Evolutionary conservation across 2,797 vertebrate genomes (phyloP), one percentile per base, ranked within the genome.

Genomic region (Sciurus vulgaris): DNA sequence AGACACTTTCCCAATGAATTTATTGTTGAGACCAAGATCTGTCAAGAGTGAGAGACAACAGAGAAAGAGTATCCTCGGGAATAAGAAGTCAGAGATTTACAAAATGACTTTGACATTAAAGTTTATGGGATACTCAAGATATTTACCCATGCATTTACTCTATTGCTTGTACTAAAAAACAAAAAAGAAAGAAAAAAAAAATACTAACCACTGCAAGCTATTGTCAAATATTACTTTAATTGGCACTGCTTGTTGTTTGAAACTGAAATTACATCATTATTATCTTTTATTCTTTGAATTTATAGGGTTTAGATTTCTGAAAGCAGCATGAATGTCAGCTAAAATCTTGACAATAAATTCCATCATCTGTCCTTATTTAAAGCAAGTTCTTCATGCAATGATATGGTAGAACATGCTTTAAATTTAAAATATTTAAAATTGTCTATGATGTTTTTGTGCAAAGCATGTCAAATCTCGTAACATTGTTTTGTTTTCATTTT

Each of bases 1-100:
- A 99, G 98, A 94, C 99, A 99, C 98, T 99, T 99, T 88, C 99
- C 99, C 96, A 99, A 99, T 97, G 99, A 98, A 89, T 99, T 99
- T 96, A 99, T 99, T 95, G 99, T 99, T 10, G 99, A 99, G 98
- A 99, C 99, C 92, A 99, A 98, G 98, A 99, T 99, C 98, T 99
- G 99, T 98, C 99, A 98, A 95, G 98, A 99, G 96, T 99, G 98
- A 99, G 70, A 33, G 70, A 65, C 73, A 86, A 49, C 44, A 94
- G 94, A 63, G 91, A 91, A 95, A 97, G 44, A 94, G 91, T 97
- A 93, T 96, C 69, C 95, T 95, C 87, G 95, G 95, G 96, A 95
- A 67, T 87, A 92, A 96, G 97, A 98, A 98, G 98, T 98, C 97
- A 79, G 89, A 97, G 94, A 94, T 41, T 97, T 97, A 96, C 81